Evolutionary conservation across 92 coral and sea anemone species (phyloP), one percentile per base, ranked within the genome.

Genomic region (Metridium senile): DNA sequence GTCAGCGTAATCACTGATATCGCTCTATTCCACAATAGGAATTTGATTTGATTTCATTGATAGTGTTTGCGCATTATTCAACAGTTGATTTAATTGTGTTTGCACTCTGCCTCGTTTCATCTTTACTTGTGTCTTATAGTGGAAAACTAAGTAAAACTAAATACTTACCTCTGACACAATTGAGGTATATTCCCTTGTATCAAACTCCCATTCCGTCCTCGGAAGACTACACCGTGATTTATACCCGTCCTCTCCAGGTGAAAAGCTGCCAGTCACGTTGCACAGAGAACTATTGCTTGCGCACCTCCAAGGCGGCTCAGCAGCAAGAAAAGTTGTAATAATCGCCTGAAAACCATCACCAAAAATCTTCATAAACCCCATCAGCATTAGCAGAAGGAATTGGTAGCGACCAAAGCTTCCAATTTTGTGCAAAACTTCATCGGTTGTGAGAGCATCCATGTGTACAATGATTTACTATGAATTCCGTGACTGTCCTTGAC

Each of bases 331-430:
- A 7, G 92, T 88, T 21, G 86, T 84, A 22, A 93, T 77, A 86
- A 93, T 65, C 0, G 77, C 82, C 10, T 90, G 89, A 76, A 92
- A 93, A 18, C 96, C 94, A 64, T 84, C 80, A 18, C 86, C 64
- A 22, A 93, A 84, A 39, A 81, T 58, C 21, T 75, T 76, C 30
- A 90, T 68, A 63, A 80, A 87, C 43, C 82, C 84, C 27, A 90
- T 82, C 21, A 93, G 51, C 70, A 79, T 45, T 0, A 93, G 82
- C 51, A 91, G 81, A 0, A 71, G 78, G 31, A 62, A 32, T 72
- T 91, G 97, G 75, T 81, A 91, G 71, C 84, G 68, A 11, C 90
- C 93, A 87, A 86, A 92, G 76, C 97, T 84, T 7, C 97, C 97
- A 45, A 93, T 76, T 49, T 79, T 74, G 35, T 93, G 92, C 81